These are phyloP conservation scores for Holothuria scabra DNA, from an alignment of 53 echinoderm and acorn worm genomes.

Conservation along the genomic window DNA sequence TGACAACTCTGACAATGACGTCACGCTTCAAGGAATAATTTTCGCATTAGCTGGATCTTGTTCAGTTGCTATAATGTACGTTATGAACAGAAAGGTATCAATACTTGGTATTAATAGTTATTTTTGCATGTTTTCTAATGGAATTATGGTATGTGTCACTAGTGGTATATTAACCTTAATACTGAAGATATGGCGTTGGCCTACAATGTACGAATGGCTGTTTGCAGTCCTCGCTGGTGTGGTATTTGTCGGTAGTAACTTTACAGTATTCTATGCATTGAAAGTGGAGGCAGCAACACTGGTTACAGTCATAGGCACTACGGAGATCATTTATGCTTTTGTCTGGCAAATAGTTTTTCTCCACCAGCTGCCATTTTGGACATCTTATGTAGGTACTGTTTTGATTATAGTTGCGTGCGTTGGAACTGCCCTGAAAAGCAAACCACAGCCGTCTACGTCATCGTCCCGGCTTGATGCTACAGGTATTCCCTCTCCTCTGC, in stretches of 20 bases:
- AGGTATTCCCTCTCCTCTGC: too few relatives aligned
- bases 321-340: not conserved
- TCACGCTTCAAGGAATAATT: not conserved
- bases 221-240: not conserved
- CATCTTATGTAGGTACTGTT: not conserved
- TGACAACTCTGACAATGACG: not conserved
- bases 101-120: not conserved
- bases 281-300: conserved; percentile 15
- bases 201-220: not conserved
- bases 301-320: not conserved
- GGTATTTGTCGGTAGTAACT: not conserved
- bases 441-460: too few relatives aligned
- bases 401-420: not conserved
- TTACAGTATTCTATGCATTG: not conserved
- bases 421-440: not conserved
- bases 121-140: conserved; percentile 21
- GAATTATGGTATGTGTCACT: not conserved
- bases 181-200: not conserved
- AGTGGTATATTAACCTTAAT: not conserved
- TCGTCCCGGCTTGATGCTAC: too few relatives aligned
- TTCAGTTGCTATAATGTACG: not conserved
- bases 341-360: conserved; percentile 3
- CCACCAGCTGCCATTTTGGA: not conserved
- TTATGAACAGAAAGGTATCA: not conserved
- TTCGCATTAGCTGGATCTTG: not conserved